Base-by-base conservation (phyloP, 2,888 invertebrate genomes). In the Eurois occulta region DNA sequence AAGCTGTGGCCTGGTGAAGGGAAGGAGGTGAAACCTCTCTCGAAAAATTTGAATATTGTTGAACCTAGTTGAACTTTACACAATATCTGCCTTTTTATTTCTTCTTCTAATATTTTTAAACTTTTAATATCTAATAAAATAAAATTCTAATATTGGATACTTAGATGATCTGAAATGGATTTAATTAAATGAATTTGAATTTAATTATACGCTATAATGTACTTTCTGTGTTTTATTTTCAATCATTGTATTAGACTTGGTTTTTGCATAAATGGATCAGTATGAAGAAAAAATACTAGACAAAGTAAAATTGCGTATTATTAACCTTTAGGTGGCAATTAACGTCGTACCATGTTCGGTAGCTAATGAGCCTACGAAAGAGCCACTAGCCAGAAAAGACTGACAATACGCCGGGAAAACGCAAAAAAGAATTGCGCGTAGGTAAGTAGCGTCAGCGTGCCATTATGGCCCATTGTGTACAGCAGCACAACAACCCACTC, bases 381-480 rank as follows among this genome's bases (percentile, higher is more conserved):
- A 41, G 58, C 48, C 58, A 58, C 48, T 73, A 55, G 41, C 7
- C 32, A 64, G 58, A 70, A 55, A 64, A 78, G 41, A 7, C 67
- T 28, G 60, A 72, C 73, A 82, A 83, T 78, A 75, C 38, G 28
- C 16, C 28, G n/a, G 35, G 65, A 72, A 75, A 79, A 68, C 28
- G 58, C 41, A 52, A 35, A 71, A 41, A 73, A 83, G 62, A 75
- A 83, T 71, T 66, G 38, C 28, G 46, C 55, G 46, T 71, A 76
- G 75, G 79, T 24, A 71, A 83, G 79, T 72, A 71, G 62, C 75
- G 66, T 28, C 83, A 73, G 71, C 28, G 35, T 38, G 75, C 71
- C 52, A 83, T 83, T 76, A 83, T 64, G 73, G 64, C 11, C 79
- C 66, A 76, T 83, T 83, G 79, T 83, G 64, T 79, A 64, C 75